Conservation (phyloP, 2,797 vertebrate species). For the Microtus obscurus region DNA sequence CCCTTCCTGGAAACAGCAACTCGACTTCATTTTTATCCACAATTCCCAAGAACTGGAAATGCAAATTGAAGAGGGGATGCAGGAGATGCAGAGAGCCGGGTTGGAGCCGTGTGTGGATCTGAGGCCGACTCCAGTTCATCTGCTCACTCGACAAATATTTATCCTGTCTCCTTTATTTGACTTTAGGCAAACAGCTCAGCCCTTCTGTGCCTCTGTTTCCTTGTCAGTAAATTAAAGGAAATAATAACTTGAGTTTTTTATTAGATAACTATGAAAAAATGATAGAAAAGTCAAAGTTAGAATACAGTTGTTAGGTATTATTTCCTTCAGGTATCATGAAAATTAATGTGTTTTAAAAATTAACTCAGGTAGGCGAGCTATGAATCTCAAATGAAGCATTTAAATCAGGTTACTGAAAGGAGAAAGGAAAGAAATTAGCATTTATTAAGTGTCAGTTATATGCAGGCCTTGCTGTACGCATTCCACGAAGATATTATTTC, state of each 20-base stretch:
- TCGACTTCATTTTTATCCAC: conserved; percentile 69
- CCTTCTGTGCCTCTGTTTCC: conserved; percentile 66
- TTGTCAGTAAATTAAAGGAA: conserved; percentile 66
- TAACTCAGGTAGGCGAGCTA: conserved; percentile 83
- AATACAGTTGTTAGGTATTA: conserved; percentile 80
- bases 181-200: conserved; percentile 58
- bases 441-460: conserved; percentile 84
- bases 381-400: conserved; percentile 85
- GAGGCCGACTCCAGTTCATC: neutral
- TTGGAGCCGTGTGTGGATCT: neutral
- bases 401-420: conserved; percentile 82
- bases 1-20: conserved; percentile 67
- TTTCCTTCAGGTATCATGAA: conserved; percentile 85
- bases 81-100: neutral
- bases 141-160: conserved; percentile 66
- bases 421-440: conserved; percentile 83
- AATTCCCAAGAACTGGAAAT: conserved; percentile 72
- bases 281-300: conserved; percentile 75
- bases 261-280: conserved; percentile 68
- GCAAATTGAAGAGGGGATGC: conserved; percentile 50
- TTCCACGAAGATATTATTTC: conserved; percentile 81
- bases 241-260: conserved; percentile 69
- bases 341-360: conserved; percentile 86
- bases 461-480: conserved; percentile 75
- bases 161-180: conserved; percentile 65